Conservation (phyloP, 2,888 invertebrate species). For the Nezara viridula region DNA sequence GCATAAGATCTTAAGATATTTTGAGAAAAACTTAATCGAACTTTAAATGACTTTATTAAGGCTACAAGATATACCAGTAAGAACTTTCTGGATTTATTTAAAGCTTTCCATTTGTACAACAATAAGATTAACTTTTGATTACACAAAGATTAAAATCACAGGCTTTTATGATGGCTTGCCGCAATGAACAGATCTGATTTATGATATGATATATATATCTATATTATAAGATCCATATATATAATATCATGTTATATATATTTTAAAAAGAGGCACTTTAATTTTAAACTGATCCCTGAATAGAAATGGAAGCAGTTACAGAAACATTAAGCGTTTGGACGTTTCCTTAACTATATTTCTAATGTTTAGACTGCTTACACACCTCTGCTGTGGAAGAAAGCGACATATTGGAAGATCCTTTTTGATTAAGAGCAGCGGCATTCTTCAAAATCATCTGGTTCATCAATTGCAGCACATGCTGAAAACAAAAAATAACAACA, state of each 20-base stretch:
- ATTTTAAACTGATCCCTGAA: conserved; percentile 20
- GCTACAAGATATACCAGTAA: background rate
- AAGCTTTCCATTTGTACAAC: conserved; percentile 42
- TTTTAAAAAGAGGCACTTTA: conserved; percentile 34
- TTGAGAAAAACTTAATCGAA: background rate
- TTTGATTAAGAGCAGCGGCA: background rate
- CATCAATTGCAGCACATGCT: background rate
- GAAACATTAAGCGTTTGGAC: conserved; percentile 11
- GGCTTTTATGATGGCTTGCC: conserved; percentile 28
- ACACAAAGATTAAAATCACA: conserved; percentile 30
- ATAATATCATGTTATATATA: conserved; percentile 1
- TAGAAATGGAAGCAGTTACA: conserved; percentile 20
- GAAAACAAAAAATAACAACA: background rate
- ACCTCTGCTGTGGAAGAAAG: background rate
- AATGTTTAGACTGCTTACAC: conserved; percentile 16
- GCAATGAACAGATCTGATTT: background rate
- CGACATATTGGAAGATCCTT: background rate
- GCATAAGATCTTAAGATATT: background rate
- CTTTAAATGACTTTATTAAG: background rate
- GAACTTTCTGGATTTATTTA: conserved; percentile 12
- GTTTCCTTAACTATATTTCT: conserved; percentile 36
- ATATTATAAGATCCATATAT: background rate
- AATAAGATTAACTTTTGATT: conserved; percentile 21
- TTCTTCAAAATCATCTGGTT: background rate
- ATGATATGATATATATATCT: background rate